These are phyloP conservation scores for Bombus waltoni DNA, from an alignment of 1,140 invertebrate species.

Conservation along the genomic window DNA sequence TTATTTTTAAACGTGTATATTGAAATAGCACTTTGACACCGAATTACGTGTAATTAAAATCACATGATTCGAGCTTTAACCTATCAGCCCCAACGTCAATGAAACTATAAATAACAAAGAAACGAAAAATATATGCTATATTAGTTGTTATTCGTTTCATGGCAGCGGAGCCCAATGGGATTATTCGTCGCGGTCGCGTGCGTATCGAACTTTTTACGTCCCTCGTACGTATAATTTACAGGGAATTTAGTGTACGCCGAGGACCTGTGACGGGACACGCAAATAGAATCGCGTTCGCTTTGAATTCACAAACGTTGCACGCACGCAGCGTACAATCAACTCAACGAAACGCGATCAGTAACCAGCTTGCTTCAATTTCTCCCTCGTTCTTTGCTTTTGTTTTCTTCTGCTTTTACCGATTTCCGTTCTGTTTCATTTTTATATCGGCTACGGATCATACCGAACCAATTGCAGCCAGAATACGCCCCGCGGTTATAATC, in stretches of 20 bases:
- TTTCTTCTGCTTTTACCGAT: not conserved
- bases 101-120: too few relatives aligned
- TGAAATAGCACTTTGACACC: too few relatives aligned
- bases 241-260: slow-evolving; percentile 27
- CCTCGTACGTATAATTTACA: slow-evolving; percentile 28
- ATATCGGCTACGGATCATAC: not conserved
- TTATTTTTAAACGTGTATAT: too few relatives aligned
- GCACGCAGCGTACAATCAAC: not conserved
- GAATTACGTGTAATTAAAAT: too few relatives aligned
- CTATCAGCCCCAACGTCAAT: too few relatives aligned
- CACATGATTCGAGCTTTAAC: too few relatives aligned
- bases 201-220: slow-evolving; percentile 30
- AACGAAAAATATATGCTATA: too few relatives aligned
- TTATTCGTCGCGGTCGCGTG: slow-evolving; percentile 33
- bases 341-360: too few relatives aligned
- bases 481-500: slow-evolving; percentile 13
- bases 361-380: not conserved
- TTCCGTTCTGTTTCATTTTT: not conserved
- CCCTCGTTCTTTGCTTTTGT: too few relatives aligned
- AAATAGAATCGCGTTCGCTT: slow-evolving; percentile 25
- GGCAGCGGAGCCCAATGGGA: not conserved
- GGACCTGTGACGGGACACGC: slow-evolving; percentile 19
- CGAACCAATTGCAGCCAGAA: not conserved
- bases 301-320: slow-evolving; percentile 6
- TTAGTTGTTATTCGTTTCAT: not conserved